These are phyloP conservation scores for Hirudinaria manillensis DNA, from an alignment of 2,888 invertebrate species.

Conservation along the genomic window DNA sequence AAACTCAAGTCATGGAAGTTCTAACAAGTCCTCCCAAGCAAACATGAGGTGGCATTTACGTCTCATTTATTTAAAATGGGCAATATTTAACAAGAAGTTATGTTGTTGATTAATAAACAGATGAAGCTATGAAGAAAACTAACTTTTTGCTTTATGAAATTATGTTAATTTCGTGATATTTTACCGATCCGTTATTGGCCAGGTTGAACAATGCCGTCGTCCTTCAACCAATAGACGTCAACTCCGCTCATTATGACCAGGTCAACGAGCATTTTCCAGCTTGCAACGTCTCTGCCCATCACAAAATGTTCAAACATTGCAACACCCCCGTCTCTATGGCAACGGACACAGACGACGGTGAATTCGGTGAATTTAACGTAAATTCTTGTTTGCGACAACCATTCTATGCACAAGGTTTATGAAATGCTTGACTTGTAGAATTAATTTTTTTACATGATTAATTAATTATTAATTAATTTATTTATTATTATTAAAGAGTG, in stretches of 20 bases:
- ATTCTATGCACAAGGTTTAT: too few species aligned
- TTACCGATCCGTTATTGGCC: too few species aligned
- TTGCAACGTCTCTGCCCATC: background rate
- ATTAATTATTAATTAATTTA: background rate
- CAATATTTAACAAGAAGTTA: too few species aligned
- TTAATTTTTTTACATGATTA: background rate
- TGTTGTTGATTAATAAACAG: too few species aligned
- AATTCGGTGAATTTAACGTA: background rate
- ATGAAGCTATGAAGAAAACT: too few species aligned
- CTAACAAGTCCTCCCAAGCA: background rate
- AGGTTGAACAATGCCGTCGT: too few species aligned
- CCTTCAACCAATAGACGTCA: background rate
- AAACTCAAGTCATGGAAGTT: constrained; percentile 11
- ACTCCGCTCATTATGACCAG: background rate
- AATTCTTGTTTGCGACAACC: too few species aligned
- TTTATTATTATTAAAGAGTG: background rate
- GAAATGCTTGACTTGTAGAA: background rate
- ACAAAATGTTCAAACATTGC: constrained; percentile 3
- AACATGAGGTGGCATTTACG: too few species aligned
- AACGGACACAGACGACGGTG: constrained; percentile 19
- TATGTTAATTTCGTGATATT: too few species aligned
- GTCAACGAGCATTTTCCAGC: background rate
- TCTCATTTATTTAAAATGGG: too few species aligned
- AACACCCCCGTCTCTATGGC: constrained; percentile 10
- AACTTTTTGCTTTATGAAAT: too few species aligned